phyloP scores from a whole-genome alignment of 2,888 invertebrate genomes.

The Amiota mariae region DNA sequence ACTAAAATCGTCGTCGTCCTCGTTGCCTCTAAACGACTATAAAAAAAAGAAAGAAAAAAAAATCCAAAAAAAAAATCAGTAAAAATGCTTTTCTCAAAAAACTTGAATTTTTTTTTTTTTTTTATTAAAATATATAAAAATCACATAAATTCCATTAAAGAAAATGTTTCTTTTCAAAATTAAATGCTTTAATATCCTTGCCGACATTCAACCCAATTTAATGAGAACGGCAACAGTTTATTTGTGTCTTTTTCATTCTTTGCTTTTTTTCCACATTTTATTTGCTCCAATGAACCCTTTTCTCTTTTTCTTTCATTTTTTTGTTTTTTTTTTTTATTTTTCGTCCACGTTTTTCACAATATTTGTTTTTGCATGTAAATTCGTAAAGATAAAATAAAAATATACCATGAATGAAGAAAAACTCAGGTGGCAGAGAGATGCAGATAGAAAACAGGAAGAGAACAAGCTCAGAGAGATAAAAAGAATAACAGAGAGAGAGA shows the following conservation, averaged over 20 bases:
- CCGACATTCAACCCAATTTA: not conserved
- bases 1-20: constrained; percentile 72
- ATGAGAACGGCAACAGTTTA: too few relatives aligned
- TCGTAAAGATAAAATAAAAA: not conserved
- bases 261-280: not conserved
- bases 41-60: constrained; percentile 27
- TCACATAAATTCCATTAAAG: not conserved
- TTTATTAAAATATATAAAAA: not conserved
- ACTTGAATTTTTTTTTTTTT: constrained; percentile 1
- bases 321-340: not conserved
- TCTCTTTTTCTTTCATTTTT: not conserved
- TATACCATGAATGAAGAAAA: not conserved
- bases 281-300: too few relatives aligned
- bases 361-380: constrained; percentile 16
- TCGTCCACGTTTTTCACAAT: constrained; percentile 1
- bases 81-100: not conserved
- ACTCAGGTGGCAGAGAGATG: not conserved
- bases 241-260: not conserved
- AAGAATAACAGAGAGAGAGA: too few relatives aligned
- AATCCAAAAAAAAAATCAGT: not conserved
- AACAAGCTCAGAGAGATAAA: not conserved
- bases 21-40: constrained; percentile 65
- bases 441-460: not conserved
- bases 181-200: too few relatives aligned
- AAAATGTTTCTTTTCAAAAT: not conserved